phyloP scores from a whole-genome alignment of 2,797 vertebrate species.

The Girardinus metallicus region DNA sequence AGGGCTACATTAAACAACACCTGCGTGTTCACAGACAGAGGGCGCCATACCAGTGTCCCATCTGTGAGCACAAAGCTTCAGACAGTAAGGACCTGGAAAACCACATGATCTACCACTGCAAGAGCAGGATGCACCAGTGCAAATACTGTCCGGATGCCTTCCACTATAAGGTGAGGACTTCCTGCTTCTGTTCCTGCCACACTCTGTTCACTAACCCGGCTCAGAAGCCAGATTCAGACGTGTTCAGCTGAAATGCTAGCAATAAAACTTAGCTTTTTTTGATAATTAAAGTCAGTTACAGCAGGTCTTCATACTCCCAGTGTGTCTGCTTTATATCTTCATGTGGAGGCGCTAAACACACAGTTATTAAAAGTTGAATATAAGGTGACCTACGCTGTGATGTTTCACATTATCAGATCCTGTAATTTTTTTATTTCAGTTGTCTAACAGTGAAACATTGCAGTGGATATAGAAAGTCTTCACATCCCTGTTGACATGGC shows the following conservation, averaged over 20 bases:
- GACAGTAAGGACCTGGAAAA: constrained; percentile 92
- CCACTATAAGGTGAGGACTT: constrained; percentile 90
- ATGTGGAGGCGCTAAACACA: not conserved
- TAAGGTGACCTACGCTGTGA: not conserved
- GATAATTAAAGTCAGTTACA: not conserved
- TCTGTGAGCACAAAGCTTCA: constrained; percentile 92
- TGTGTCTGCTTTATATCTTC: not conserved
- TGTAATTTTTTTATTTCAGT: not conserved
- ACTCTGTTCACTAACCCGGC: not conserved
- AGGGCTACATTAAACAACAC: constrained; percentile 98
- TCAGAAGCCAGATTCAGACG: not conserved
- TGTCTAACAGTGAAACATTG: not conserved
- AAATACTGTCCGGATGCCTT: constrained; percentile 90
- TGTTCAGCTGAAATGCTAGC: not conserved
- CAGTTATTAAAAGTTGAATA: not conserved
- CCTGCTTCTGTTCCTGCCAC: not conserved
- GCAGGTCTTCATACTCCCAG: not conserved
- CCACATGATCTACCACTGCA: constrained; percentile 98
- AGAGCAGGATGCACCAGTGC: constrained; percentile 91
- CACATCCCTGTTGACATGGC: not conserved
- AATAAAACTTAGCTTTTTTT: not conserved
- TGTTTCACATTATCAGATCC: not conserved
- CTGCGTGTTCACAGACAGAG: constrained; percentile 92
- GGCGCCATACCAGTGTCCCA: constrained; percentile 95
- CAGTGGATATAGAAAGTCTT: not conserved